phyloP scores from a whole-genome alignment of 2,888 invertebrate genomes.

The Ecliptopera silaceata region DNA sequence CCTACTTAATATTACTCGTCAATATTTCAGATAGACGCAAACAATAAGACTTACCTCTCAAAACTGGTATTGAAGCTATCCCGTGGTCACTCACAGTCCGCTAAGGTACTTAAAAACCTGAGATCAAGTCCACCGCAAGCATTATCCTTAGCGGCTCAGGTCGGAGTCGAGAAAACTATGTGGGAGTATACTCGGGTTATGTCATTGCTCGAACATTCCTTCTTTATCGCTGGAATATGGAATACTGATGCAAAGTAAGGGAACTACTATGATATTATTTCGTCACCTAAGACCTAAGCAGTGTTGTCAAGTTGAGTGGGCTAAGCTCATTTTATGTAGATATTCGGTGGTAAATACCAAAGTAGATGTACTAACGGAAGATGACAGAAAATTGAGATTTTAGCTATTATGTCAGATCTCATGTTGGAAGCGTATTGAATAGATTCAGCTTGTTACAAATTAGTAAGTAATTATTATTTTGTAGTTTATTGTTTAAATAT shows the following conservation, averaged over 20 bases:
- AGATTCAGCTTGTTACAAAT: no score
- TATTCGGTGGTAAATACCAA: no score
- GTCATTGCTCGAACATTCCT: conserved; percentile 74
- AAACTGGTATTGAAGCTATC: conserved; percentile 74
- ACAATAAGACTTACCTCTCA: conserved; percentile 74
- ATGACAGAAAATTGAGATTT: no score
- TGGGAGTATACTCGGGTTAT: conserved; percentile 77
- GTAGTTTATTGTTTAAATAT: no score
- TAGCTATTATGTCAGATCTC: no score
- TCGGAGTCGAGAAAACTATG: conserved; percentile 72
- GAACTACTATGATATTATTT: background rate
- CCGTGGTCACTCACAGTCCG: conserved; percentile 71
- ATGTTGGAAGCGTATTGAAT: no score
- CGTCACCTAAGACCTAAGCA: no score
- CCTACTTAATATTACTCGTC: no score
- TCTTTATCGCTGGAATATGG: conserved; percentile 76
- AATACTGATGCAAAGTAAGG: conserved; percentile 65
- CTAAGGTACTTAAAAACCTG: conserved; percentile 69
- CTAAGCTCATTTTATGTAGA: no score
- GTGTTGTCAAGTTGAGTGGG: no score
- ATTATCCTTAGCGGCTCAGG: conserved; percentile 71
- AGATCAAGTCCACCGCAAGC: conserved; percentile 69
- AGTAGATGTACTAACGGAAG: no score
- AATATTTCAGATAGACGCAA: conserved; percentile 70
- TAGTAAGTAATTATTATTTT: no score